Evolutionary conservation across 2,888 invertebrate genomes (phyloP), one percentile per base, ranked within the genome.

Genomic region (Nephrotoma flavescens): DNA sequence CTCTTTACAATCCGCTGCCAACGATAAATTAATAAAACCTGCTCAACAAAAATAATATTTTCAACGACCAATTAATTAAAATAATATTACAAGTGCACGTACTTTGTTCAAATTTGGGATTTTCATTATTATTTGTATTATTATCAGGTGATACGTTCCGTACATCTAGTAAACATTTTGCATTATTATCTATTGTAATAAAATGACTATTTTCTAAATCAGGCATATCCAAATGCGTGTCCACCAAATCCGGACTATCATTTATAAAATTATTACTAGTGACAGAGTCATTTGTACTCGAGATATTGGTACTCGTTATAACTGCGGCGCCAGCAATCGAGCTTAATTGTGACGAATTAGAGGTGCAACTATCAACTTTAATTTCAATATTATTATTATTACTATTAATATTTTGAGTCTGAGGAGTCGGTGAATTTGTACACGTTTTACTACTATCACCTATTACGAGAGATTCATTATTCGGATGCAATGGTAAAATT

Each of bases 401-500:
- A 71, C n/a, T n/a, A n/a, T 31, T 71, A 71, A 7, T 31, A 71
- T 31, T 71, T 71, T 71, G 71, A 31, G 71, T 31, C 31, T 71
- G 71, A 31, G 19, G 71, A 31, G 71, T 2, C 31, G 31, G 5
- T 31, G 31, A 71, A 31, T 12, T 71, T 9, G 31, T 71, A 31
- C 31, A 15, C 52, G 31, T 71, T 71, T 71, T 71, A 71, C 9
- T 71, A 71, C 9, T 71, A 31, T 71, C 71, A 31, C 31, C 11
- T 31, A 71, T 31, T 9, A 12, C 9, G 11, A 31, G 71, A 71
- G 71, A 71, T 71, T 71, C 71, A 31, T 19, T 71, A 71, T 31
- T 71, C 31, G 95, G 95, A 89, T 96, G 92, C 83, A 95, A 90
- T 19, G 95, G 95, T 88, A 96, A 92, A 89, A 95, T 93, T 6